These are phyloP conservation scores for Graptemys geographica DNA, from an alignment of 2,797 vertebrate genomes.

Conservation along the genomic window DNA sequence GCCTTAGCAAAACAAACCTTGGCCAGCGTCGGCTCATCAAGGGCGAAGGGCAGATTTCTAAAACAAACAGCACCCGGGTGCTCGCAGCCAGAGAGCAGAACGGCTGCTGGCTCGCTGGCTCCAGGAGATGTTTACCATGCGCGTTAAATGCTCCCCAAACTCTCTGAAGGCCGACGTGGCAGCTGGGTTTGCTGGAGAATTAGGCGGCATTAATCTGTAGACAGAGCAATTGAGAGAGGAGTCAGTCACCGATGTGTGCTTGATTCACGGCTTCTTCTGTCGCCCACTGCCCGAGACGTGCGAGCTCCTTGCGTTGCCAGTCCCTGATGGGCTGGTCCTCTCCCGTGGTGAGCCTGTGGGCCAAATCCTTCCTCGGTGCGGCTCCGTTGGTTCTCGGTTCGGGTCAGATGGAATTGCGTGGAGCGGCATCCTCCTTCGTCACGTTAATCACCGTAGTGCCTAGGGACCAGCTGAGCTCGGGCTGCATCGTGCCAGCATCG, in stretches of 20 bases:
- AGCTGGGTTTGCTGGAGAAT: neutral
- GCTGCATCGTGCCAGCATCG: too few species aligned
- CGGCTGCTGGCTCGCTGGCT: neutral
- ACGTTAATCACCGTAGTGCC: too few species aligned
- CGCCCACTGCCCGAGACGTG: neutral
- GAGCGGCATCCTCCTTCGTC: too few species aligned
- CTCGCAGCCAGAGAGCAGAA: neutral
- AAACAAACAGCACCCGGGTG: neutral
- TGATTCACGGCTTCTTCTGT: neutral
- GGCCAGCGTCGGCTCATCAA: neutral
- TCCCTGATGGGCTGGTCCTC: neutral
- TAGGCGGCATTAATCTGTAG: neutral
- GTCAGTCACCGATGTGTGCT: neutral
- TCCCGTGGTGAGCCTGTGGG: neutral
- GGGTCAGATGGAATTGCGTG: too few species aligned
- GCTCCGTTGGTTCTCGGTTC: neutral
- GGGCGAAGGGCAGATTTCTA: neutral
- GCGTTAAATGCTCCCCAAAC: neutral
- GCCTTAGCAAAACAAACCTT: neutral
- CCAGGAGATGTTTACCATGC: neutral
- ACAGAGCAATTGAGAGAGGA: neutral
- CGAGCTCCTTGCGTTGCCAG: fast-evolving
- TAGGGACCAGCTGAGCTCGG: too few species aligned
- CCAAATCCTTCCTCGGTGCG: neutral
- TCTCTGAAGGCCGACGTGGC: neutral